phyloP scores from a whole-genome alignment of 37 sponge, comb jelly and placozoan genomes.

The Halichondria panicea region DNA sequence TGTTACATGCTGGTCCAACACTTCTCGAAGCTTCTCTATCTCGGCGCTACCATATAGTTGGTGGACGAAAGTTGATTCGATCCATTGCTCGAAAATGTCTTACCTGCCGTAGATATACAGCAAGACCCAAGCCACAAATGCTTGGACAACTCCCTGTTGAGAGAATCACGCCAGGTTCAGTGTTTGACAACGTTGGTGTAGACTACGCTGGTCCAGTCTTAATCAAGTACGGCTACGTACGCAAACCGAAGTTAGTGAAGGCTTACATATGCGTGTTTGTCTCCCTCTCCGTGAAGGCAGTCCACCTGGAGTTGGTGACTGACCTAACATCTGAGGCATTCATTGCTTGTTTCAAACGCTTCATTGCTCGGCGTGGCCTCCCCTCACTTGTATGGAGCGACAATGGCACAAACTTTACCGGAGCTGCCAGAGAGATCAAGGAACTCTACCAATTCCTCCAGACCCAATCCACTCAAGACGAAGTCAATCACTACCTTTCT shows the following conservation, averaged over 20 bases:
- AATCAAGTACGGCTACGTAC: slow-evolving; percentile 17
- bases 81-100: neutral
- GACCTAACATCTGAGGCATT: slow-evolving; percentile 27
- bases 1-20: slow-evolving; percentile 3
- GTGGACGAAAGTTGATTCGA: neutral
- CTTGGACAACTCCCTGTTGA: slow-evolving; percentile 10
- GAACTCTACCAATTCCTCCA: slow-evolving; percentile 1
- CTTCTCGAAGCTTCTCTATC: slow-evolving; percentile 1
- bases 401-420: slow-evolving; percentile 34
- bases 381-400: slow-evolving; percentile 8
- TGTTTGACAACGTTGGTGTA: slow-evolving; percentile 17
- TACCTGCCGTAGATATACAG: neutral
- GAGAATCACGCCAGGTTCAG: slow-evolving; percentile 10
- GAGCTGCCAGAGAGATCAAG: slow-evolving; percentile 33
- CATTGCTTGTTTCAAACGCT: slow-evolving; percentile 13
- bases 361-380: slow-evolving; percentile 13
- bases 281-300: slow-evolving; percentile 28
- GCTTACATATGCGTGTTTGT: slow-evolving; percentile 37
- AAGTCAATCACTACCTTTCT: slow-evolving; percentile 2
- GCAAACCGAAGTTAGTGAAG: slow-evolving; percentile 25
- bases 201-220: slow-evolving; percentile 40
- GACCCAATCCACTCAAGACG: neutral
- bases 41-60: neutral
- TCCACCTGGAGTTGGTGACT: slow-evolving; percentile 33
- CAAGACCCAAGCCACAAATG: slow-evolving; percentile 6